Evolutionary conservation across 1,140 invertebrate genomes (phyloP).

Genomic region (Musca domestica): DNA sequence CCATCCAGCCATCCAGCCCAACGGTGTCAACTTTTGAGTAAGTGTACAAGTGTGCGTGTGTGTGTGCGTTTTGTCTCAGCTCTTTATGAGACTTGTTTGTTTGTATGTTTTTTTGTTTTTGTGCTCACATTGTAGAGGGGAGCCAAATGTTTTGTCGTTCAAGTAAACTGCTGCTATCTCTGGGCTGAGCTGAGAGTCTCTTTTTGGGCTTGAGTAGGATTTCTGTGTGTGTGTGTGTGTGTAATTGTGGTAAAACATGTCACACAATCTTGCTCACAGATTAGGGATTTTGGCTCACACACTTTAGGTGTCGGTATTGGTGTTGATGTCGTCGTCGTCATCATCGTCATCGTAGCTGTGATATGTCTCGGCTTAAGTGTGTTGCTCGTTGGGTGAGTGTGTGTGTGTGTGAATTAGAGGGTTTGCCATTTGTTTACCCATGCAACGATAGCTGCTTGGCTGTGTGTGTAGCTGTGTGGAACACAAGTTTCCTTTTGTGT

Average conservation of each 20-base stretch:
- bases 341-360: background rate
- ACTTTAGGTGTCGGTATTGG: constrained; percentile 7
- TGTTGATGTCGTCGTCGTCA: constrained; percentile 8
- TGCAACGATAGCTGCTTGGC: too few species aligned
- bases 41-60: constrained; percentile 10
- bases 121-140: background rate
- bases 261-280: constrained; percentile 43
- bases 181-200: too few species aligned
- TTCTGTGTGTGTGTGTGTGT: background rate
- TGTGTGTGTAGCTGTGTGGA: too few species aligned
- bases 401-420: background rate
- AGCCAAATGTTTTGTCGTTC: background rate
- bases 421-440: too few species aligned
- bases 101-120: too few species aligned
- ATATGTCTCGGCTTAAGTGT: too few species aligned
- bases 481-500: background rate
- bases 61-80: constrained; percentile 20
- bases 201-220: background rate
- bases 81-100: background rate
- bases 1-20: constrained; percentile 2
- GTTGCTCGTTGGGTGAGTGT: background rate
- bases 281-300: constrained; percentile 4
- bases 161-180: background rate
- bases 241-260: constrained; percentile 47
- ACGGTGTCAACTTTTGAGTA: constrained; percentile 15